Percentiles rank a stretch among this genome's conserved stretches.
These are phyloP conservation scores for Unio pictorum DNA, from an alignment of 2,888 invertebrate genomes.

Conservation along the genomic window DNA sequence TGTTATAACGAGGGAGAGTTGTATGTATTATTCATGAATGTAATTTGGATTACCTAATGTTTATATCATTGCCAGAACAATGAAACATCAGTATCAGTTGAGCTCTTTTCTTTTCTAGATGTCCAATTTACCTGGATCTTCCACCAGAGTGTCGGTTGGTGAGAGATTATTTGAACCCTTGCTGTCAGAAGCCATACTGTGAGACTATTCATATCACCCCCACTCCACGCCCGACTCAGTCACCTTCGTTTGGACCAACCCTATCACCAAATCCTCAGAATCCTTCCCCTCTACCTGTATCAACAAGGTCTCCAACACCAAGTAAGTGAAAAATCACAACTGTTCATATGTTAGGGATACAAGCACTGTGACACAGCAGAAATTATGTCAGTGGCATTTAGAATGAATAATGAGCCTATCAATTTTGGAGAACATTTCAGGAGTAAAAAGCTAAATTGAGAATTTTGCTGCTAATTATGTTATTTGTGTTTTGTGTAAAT, in stretches of 20 bases:
- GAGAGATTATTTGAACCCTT: slow-evolving; percentile 41
- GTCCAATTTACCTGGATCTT: slow-evolving; percentile 34
- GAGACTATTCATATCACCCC: slow-evolving; percentile 22
- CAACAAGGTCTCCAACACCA: slow-evolving; percentile 31
- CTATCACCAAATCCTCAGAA: slow-evolving; percentile 20
- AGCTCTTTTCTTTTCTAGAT: slow-evolving; percentile 18
- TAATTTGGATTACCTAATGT: too few relatives aligned
- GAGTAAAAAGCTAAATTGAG: too few relatives aligned
- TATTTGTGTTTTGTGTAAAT: too few relatives aligned
- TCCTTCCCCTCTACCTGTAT: slow-evolving; percentile 10
- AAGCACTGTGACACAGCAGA: background rate
- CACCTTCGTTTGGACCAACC: slow-evolving; percentile 26
- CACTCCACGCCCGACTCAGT: slow-evolving; percentile 21
- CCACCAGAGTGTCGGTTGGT: slow-evolving; percentile 39
- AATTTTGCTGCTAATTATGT: too few relatives aligned
- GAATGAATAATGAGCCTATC: too few relatives aligned
- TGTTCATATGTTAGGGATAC: background rate
- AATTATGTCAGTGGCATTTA: too few relatives aligned
- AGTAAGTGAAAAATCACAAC: background rate
- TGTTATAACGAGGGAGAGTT: too few relatives aligned
- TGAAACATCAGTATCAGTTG: too few relatives aligned
- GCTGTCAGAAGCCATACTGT: slow-evolving; percentile 44
- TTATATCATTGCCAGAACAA: too few relatives aligned
- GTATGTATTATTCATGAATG: too few relatives aligned
- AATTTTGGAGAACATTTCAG: too few relatives aligned